Conservation (phyloP, 2,113 vertebrate genomes). For the Macaca fascicularis region T2T-MFA8v1.1 NC_088392.1:10868501-10869000, state of each 20-base stretch:
- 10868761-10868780: background rate
- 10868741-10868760: background rate
- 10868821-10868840: too few relatives aligned
- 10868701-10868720: background rate
- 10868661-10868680: background rate
- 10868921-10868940: background rate
- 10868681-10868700: too few relatives aligned
- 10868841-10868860: background rate
- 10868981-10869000: fast-evolving
- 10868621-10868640: background rate
- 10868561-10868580: background rate
- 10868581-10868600: background rate
- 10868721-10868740: background rate
- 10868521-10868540: background rate
- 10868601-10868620: background rate
- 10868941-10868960: background rate
- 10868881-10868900: background rate
- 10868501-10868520: background rate
- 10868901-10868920: background rate
- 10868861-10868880: background rate
- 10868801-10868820: background rate
- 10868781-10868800: background rate
- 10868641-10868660: background rate
- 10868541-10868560: background rate
- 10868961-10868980: too few relatives aligned